These are phyloP conservation scores for Phengaris arion DNA, from an alignment of 2,888 invertebrate species.

Conservation along the genomic window DNA sequence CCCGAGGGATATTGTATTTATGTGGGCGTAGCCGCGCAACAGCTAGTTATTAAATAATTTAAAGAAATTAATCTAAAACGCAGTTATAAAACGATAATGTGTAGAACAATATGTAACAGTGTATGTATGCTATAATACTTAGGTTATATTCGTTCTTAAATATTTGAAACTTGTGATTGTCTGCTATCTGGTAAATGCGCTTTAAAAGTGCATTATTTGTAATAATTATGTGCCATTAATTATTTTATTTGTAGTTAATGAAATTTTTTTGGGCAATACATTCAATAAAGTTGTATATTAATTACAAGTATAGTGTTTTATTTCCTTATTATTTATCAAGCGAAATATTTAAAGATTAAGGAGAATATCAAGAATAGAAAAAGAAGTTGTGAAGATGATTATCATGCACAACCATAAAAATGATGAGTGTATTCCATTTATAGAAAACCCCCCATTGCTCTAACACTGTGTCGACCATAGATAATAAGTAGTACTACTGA, in stretches of 20 bases:
- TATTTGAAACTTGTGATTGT: background rate
- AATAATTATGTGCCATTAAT: constrained; percentile 29
- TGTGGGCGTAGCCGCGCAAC: no score
- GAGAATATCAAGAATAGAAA: no score
- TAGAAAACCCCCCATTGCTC: no score
- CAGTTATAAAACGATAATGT: background rate
- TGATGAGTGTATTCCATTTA: no score
- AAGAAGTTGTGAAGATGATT: no score
- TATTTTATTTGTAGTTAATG: constrained; percentile 21
- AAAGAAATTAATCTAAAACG: background rate
- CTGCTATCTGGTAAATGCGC: background rate
- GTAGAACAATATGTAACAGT: no score
- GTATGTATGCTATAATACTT: no score
- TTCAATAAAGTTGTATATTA: constrained; percentile 19
- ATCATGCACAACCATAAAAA: no score
- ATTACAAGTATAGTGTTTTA: background rate
- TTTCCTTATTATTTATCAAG: background rate
- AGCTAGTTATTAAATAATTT: background rate
- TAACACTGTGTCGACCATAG: no score
- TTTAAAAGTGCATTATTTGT: constrained; percentile 13
- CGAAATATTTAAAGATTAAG: no score
- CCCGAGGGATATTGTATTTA: no score
- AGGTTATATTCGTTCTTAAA: background rate
- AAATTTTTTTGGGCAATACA: constrained; percentile 18
- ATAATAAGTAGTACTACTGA: no score